These are phyloP conservation scores for Pangasius macronema DNA, from an alignment of 2,797 vertebrate genomes.

Conservation along the genomic window DNA sequence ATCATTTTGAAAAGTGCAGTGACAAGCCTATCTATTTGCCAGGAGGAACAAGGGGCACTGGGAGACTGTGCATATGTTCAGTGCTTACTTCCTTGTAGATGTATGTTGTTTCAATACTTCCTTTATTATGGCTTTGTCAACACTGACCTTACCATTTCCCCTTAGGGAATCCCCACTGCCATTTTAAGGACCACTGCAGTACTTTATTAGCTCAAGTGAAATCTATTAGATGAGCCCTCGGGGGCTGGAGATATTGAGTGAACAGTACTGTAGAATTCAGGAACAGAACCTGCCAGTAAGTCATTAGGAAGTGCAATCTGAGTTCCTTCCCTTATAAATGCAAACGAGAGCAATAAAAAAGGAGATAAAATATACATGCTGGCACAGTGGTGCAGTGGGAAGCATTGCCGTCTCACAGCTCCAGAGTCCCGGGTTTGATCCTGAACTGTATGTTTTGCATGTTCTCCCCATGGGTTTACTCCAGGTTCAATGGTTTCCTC, in stretches of 20 bases:
- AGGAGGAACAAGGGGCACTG: not conserved
- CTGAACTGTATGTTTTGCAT: not conserved
- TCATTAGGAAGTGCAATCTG: conserved; percentile 13
- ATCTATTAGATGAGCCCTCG: conserved; percentile 6
- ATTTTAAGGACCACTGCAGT: not conserved
- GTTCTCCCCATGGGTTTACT: not conserved
- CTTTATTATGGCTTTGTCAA: conserved; percentile 23
- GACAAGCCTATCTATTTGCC: not conserved
- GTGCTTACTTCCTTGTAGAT: not conserved
- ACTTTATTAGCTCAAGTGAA: conserved; percentile 10
- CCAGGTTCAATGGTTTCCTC: not conserved
- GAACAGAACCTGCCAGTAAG: not conserved
- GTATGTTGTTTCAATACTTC: not conserved
- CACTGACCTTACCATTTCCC: conserved; percentile 7
- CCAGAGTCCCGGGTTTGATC: not conserved
- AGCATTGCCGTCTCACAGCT: not conserved
- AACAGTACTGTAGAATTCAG: conserved; percentile 10
- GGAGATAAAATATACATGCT: not conserved
- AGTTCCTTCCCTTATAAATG: conserved; percentile 6
- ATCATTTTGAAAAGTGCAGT: not conserved
- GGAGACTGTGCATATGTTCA: conserved; percentile 1
- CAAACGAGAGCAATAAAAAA: not conserved
- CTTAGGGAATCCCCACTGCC: not conserved
- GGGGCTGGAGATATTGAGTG: not conserved
- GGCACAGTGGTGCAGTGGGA: not conserved